Evolutionary conservation across 2,888 invertebrate genomes (phyloP).

Genomic region (Lasiommata megera): DNA sequence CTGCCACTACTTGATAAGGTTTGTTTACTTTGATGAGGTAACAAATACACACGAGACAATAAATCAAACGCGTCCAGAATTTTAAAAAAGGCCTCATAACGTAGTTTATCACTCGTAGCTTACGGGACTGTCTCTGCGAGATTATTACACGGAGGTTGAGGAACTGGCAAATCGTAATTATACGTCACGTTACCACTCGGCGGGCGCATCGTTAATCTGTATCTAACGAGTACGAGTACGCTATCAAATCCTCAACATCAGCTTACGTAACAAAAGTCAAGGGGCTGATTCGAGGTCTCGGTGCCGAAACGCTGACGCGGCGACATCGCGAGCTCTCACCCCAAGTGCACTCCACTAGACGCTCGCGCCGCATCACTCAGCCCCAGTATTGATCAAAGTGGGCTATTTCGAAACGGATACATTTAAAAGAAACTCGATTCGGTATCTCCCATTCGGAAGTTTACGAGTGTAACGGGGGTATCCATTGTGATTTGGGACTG

Average conservation of each 20-base stretch:
- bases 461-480: neutral
- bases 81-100: too few species aligned
- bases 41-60: too few species aligned
- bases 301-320: slow-evolving; percentile 61
- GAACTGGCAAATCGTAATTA: too few species aligned
- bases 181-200: neutral
- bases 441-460: slow-evolving; percentile 2
- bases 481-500: slow-evolving; percentile 1
- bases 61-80: too few species aligned
- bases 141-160: too few species aligned
- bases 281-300: slow-evolving; percentile 52
- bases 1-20: too few species aligned
- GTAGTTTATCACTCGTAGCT: too few species aligned
- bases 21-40: too few species aligned
- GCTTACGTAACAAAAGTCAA: slow-evolving; percentile 35
- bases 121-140: too few species aligned
- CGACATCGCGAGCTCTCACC: slow-evolving; percentile 50
- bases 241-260: slow-evolving; percentile 20
- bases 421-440: slow-evolving; percentile 9
- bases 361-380: slow-evolving; percentile 26
- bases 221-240: neutral
- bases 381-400: slow-evolving; percentile 58
- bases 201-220: slow-evolving; percentile 1
- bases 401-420: slow-evolving; percentile 33
- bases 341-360: slow-evolving; percentile 43